A percentile compares a stretch with the other conserved stretches of the same genome.
These are phyloP conservation scores for Noctua janthe DNA, from an alignment of 2,888 invertebrate genomes.

Conservation along the genomic window DNA sequence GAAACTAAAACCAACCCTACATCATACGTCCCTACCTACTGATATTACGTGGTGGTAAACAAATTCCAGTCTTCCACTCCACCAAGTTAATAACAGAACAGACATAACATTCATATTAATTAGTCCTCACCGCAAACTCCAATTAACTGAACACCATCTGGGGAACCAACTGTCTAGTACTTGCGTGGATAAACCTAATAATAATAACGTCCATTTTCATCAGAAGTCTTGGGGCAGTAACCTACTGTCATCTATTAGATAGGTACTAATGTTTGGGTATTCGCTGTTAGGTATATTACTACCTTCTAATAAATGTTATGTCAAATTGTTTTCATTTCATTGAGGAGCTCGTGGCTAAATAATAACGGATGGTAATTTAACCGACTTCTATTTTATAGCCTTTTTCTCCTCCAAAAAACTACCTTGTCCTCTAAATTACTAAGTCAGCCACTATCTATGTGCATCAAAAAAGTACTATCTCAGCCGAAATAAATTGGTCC, in stretches of 20 bases:
- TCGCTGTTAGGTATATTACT: background rate
- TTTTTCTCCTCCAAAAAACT: no score
- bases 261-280: slow-evolving; percentile 5
- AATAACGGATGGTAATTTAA: no score
- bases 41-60: background rate
- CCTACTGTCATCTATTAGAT: background rate
- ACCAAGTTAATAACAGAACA: slow-evolving; percentile 17
- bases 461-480: no score
- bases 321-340: slow-evolving; percentile 1
- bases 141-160: slow-evolving; percentile 30
- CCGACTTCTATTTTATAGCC: no score
- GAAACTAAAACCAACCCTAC: background rate
- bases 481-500: no score
- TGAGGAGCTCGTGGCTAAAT: background rate
- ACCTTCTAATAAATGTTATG: background rate
- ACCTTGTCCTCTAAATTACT: no score
- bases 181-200: slow-evolving; percentile 43
- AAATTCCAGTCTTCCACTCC: slow-evolving; percentile 2
- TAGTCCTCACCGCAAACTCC: slow-evolving; percentile 13
- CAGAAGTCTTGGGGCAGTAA: slow-evolving; percentile 23
- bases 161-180: slow-evolving; percentile 2
- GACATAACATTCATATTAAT: slow-evolving; percentile 30
- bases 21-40: no score
- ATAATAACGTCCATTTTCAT: slow-evolving; percentile 28
- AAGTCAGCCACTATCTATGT: no score